A percentile compares a stretch with the other conserved stretches of the same genome.
Evolutionary conservation across 2,888 invertebrate species (phyloP).

Genomic region (Lydus trimaculatus): DNA sequence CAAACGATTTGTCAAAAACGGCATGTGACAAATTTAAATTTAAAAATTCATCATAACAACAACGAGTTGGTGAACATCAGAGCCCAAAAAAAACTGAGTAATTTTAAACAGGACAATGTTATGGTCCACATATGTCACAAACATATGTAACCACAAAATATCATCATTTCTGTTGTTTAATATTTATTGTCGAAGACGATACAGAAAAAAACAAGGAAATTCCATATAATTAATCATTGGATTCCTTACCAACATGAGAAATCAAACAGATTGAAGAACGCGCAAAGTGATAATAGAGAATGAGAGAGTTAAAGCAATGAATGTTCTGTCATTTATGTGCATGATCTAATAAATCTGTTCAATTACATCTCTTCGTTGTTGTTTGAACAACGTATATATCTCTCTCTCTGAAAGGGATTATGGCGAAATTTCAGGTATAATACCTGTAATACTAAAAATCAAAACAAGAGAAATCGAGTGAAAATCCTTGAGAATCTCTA

Average conservation of each 20-base stretch:
- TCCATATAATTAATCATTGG: neutral
- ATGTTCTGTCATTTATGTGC: conserved; percentile 21
- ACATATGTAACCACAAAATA: conserved; percentile 4
- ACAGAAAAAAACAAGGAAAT: neutral
- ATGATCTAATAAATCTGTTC: conserved; percentile 39
- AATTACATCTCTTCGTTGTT: conserved; percentile 29
- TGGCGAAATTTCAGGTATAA: conserved; percentile 17
- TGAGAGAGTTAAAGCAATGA: neutral
- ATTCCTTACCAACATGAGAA: neutral
- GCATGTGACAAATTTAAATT: neutral
- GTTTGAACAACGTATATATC: neutral
- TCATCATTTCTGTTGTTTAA: neutral
- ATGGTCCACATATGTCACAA: conserved; percentile 1
- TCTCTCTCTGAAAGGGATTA: conserved; percentile 13
- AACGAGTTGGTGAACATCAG: neutral
- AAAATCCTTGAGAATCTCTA: neutral
- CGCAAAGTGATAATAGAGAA: neutral
- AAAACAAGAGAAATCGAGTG: conserved; percentile 3
- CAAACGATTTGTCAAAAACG: neutral
- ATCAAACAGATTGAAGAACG: neutral
- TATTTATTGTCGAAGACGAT: neutral
- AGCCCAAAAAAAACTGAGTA: neutral
- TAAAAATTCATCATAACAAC: neutral
- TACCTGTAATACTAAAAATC: neutral
- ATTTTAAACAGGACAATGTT: neutral